Percentiles rank a stretch among this genome's conserved stretches.
Evolutionary conservation across 2,888 invertebrate genomes (phyloP).

Genomic region (Rhodophaea formosa): DNA sequence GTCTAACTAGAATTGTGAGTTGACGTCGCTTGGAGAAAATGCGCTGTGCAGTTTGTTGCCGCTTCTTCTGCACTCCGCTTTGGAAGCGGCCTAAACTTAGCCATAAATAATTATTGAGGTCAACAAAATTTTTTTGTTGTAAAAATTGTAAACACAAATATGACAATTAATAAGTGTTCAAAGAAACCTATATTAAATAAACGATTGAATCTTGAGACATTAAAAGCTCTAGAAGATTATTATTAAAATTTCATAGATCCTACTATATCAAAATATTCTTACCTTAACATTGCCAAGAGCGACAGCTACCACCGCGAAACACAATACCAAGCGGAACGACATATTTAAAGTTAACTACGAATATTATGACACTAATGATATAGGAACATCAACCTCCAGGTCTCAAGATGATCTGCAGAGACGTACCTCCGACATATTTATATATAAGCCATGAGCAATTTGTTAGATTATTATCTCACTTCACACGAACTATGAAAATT

Average conservation of each 20-base stretch:
- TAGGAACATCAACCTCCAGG: conserved; percentile 4
- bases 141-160: too few relatives aligned
- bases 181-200: too few relatives aligned
- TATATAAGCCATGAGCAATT: conserved; percentile 11
- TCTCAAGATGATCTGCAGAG: conserved; percentile 8
- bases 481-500: conserved; percentile 14
- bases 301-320: conserved; percentile 23
- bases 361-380: background rate
- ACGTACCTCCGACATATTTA: conserved; percentile 14
- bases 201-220: too few relatives aligned
- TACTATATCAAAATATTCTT: conserved; percentile 12
- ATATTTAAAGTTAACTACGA: conserved; percentile 18
- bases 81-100: too few relatives aligned
- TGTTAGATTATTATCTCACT: conserved; percentile 8
- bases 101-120: too few relatives aligned
- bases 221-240: too few relatives aligned
- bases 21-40: too few relatives aligned
- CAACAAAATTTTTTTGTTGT: too few relatives aligned
- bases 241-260: background rate
- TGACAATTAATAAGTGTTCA: too few relatives aligned
- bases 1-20: too few relatives aligned
- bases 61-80: too few relatives aligned
- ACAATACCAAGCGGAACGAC: conserved; percentile 24
- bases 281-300: conserved; percentile 22
- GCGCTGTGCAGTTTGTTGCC: too few relatives aligned